Base-by-base conservation (phyloP, 2,113 vertebrate species). In the Spilogale gracilis region DNA sequence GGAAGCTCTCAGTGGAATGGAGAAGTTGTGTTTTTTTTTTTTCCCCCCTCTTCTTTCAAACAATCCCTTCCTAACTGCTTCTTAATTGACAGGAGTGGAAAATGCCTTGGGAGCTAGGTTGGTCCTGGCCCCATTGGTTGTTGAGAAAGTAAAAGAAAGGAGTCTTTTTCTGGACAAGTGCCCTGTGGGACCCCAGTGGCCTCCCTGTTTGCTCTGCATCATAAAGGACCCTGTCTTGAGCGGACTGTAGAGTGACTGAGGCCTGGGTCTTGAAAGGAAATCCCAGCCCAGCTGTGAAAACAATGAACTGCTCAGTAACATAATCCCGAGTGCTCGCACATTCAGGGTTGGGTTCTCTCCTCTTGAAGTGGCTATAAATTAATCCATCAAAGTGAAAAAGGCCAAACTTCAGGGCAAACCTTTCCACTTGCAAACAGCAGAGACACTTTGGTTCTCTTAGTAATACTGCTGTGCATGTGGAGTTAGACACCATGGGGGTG, bases 261-360 rank as follows among this genome's bases (percentile, higher is more conserved):
- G 85, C 54, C 3, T 45, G 0, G 0, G 38, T 23, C 10, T 20
- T 43, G 96, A 50, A 69, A 65, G 80, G 10, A 38, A 94, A 79
- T 17, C 82, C 80, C 12, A 50, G 65, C 10, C 4, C 85, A 96
- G 88, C 98, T 98, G 88, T 94, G 94, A 79, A 96, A 97, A 94
- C 86, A 94, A 3, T n/a, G 52, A 52, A 1, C 25, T 0, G 0
- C 80, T 71, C 71, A 32, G 81, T 80, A 74, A 69, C 2, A 14
- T 0, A 73, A 84, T 63, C 45, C 1, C 0, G 69, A 0, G 0
- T 1, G 56, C 61, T 89, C 91, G 58, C 25, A 54, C 69, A 63
- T 23, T 84, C 63, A 0, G 30, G 48, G 50, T 16, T 67, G 50
- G 4, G 67, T 91, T 95, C 89, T 76, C 83, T 52, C 27, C 88